phyloP scores from a whole-genome alignment of 2,888 invertebrate species.

The Meloe dianella region DNA sequence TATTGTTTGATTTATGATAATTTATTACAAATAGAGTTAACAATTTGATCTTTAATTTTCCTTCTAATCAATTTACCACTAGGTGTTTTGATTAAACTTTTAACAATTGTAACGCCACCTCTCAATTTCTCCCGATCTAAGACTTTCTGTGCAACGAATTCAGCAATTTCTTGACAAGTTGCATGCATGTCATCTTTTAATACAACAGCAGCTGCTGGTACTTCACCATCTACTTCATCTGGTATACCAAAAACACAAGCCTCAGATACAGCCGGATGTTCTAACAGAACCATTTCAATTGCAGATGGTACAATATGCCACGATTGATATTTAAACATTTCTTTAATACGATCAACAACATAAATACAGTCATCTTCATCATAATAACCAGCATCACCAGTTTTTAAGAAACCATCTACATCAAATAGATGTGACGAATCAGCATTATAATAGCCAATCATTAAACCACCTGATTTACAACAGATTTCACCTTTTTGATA shows the following conservation, averaged over 20 bases:
- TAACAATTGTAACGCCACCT: constrained; percentile 45
- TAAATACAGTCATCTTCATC: constrained; percentile 60
- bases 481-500: constrained; percentile 62
- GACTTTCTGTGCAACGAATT: constrained; percentile 41
- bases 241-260: constrained; percentile 46
- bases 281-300: constrained; percentile 41
- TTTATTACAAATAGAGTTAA: too few species aligned
- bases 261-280: constrained; percentile 45
- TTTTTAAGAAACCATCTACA: constrained; percentile 60
- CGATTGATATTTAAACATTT: constrained; percentile 60
- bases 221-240: constrained; percentile 43
- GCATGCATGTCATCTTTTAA: constrained; percentile 20
- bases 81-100: constrained; percentile 43
- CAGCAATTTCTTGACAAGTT: constrained; percentile 35
- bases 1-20: too few species aligned
- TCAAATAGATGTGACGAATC: constrained; percentile 57
- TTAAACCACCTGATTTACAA: constrained; percentile 53
- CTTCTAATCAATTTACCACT: constrained; percentile 36
- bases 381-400: constrained; percentile 62
- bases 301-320: constrained; percentile 57
- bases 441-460: constrained; percentile 60
- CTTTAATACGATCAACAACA: constrained; percentile 61
- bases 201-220: constrained; percentile 42
- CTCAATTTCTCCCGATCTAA: constrained; percentile 44
- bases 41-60: not conserved